These are phyloP conservation scores for Phalacrocorax brasilianus DNA, from an alignment of 2,113 vertebrate species.

Conservation along the genomic window DNA sequence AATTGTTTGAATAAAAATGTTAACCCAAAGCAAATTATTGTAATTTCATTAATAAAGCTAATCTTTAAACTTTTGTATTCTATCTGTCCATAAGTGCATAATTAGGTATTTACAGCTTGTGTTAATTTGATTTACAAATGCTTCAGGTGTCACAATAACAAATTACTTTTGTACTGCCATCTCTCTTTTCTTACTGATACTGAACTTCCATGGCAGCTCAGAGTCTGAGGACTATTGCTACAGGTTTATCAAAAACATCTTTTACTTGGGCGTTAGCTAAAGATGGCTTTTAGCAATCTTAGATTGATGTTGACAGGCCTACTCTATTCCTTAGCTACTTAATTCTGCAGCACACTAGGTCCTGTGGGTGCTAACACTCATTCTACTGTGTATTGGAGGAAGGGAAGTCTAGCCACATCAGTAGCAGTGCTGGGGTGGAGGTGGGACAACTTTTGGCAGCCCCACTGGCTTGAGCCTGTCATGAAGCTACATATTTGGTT, in stretches of 20 bases:
- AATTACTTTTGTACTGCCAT: not conserved
- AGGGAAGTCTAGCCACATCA: not conserved
- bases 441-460: not conserved
- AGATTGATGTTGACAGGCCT: not conserved
- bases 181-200: not conserved
- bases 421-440: not conserved
- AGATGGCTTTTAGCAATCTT: not conserved
- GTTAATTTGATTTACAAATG: not conserved
- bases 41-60: not conserved
- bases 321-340: not conserved
- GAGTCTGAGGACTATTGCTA: not conserved
- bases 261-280: not conserved
- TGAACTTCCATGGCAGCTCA: not conserved
- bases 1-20: not conserved
- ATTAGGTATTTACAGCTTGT: not conserved
- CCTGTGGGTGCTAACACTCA: not conserved
- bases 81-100: not conserved
- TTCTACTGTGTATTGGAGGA: not conserved
- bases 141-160: not conserved
- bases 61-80: not conserved
- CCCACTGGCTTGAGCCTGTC: not conserved
- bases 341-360: not conserved
- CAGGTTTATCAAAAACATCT: not conserved
- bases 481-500: fast-evolving
- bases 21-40: not conserved